Conservation (phyloP, 1,140 invertebrate species). For the Leucophenga varia region DNA sequence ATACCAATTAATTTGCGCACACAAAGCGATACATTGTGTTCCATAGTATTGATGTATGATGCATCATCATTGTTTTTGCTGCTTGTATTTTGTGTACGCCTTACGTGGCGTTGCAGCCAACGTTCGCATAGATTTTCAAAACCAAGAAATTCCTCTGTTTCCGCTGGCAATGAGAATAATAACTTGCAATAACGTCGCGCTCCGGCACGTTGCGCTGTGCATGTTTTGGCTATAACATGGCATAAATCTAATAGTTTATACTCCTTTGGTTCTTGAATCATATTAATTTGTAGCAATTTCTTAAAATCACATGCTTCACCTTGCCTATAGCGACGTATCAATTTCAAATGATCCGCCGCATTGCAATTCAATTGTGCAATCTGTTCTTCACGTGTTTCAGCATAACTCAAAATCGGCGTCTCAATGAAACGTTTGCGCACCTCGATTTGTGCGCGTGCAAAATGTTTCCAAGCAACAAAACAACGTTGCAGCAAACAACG, state of each 20-base stretch:
- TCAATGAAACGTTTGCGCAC: slow-evolving; percentile 18
- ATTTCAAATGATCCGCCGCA: slow-evolving; percentile 17
- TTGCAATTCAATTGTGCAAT: slow-evolving; percentile 18
- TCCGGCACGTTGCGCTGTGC: too few species aligned
- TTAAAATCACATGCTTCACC: slow-evolving; percentile 38
- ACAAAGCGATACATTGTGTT: slow-evolving; percentile 40
- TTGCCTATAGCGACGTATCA: slow-evolving; percentile 43
- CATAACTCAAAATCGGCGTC: slow-evolving; percentile 18
- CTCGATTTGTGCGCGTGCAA: slow-evolving; percentile 4
- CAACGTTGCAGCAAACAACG: slow-evolving; percentile 14
- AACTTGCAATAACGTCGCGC: slow-evolving; percentile 66
- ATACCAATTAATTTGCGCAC: slow-evolving; percentile 33
- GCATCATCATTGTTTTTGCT: neutral
- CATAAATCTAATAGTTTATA: too few species aligned
- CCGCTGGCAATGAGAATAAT: slow-evolving; percentile 62
- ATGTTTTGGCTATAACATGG: too few species aligned
- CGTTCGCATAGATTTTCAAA: slow-evolving; percentile 44
- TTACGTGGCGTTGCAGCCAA: slow-evolving; percentile 27
- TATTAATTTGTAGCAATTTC: slow-evolving; percentile 22
- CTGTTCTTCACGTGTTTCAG: slow-evolving; percentile 11
- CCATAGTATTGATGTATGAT: slow-evolving; percentile 26
- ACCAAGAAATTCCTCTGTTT: slow-evolving; percentile 42
- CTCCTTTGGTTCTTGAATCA: too few species aligned
- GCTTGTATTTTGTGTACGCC: slow-evolving; percentile 1
- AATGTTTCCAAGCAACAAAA: slow-evolving; percentile 14